Base-by-base conservation (phyloP, 92 coral and sea anemone species). In the Hydrozoanthus gracilis region DNA sequence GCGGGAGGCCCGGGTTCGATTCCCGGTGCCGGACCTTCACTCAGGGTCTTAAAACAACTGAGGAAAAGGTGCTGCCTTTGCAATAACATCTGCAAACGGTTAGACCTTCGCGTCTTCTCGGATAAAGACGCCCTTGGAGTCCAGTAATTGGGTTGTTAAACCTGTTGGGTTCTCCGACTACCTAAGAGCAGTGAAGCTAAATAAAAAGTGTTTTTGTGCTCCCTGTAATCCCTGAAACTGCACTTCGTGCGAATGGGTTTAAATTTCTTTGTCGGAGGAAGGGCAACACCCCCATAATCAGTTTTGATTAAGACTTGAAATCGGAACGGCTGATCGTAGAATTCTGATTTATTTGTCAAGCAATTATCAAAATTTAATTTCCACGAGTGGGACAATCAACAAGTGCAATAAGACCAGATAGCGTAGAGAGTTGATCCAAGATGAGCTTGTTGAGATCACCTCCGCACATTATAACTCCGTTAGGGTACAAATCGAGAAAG, bases 311-410 rank as follows among this genome's bases (percentile, higher is more conserved):
- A 69, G 76, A 78, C 87, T 72, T 83, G 72, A 55, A 68, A 45
- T 14, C 55, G 73, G 66, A 69, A 71, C 46, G 80, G 64, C 73
- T 52, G 44, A 56, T 50, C 54, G 56, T 79, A 88, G 62, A 79
- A 46, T 58, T 71, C 86, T n/a, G 86, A 70, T 20, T 56, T 45
- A 68, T 89, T 89, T 20, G 92, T 89, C 61, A 89, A 68, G 55
- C 92, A 77, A 73, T 89, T 88, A 61, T 88, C 66, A 75, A 51
- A 8, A 76, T 83, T 13, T 78, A 47, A 44, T 62, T 83, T 20
- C 82, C 86, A 20, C 89, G 86, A 35, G 89, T 89, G 50, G 92
- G 89, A 76, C 85, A 89, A 62, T 89, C 77, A 10, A 78, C 83
- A 50, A 78, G 72, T 20, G 82, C 82, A 35, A 68, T 56, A 6